Percentiles rank a stretch among this genome's conserved stretches.
phyloP scores from a whole-genome alignment of 2,888 invertebrate genomes.

The Andrena dorsata region DNA sequence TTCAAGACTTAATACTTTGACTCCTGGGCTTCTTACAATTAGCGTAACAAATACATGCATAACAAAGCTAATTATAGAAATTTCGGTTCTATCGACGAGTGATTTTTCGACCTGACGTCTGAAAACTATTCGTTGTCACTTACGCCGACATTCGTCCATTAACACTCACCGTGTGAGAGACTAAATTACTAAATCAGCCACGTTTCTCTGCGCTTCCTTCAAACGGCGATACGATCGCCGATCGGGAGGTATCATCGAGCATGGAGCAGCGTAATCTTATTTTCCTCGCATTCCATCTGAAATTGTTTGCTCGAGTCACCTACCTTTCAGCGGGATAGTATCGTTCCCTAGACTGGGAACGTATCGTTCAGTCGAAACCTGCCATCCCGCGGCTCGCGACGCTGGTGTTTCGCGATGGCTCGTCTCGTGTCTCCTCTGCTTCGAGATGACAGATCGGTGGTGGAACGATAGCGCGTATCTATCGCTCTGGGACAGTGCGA shows the following conservation, averaged over 20 bases:
- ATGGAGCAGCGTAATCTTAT: slow-evolving; percentile 17
- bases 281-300: slow-evolving; percentile 1
- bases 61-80: too few species aligned
- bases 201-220: not conserved
- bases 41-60: too few species aligned
- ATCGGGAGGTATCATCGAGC: slow-evolving; percentile 33
- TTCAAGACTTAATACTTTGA: not conserved
- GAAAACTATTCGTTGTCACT: too few species aligned
- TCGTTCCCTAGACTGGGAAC: slow-evolving; percentile 13
- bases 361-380: slow-evolving; percentile 3
- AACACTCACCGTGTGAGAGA: too few species aligned
- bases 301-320: slow-evolving; percentile 14
- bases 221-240: not conserved
- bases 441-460: not conserved
- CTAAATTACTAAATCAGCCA: too few species aligned
- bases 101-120: too few species aligned
- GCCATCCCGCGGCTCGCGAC: not conserved
- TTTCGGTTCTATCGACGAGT: too few species aligned
- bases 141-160: too few species aligned
- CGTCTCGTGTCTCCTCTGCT: not conserved
- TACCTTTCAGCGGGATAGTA: slow-evolving; percentile 14
- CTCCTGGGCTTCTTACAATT: too few species aligned
- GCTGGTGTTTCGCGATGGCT: not conserved
- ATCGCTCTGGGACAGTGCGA: not conserved
- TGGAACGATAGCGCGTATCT: not conserved